Base-by-base conservation (phyloP, 1,140 invertebrate genomes). In the Anastrepha ludens region DNA sequence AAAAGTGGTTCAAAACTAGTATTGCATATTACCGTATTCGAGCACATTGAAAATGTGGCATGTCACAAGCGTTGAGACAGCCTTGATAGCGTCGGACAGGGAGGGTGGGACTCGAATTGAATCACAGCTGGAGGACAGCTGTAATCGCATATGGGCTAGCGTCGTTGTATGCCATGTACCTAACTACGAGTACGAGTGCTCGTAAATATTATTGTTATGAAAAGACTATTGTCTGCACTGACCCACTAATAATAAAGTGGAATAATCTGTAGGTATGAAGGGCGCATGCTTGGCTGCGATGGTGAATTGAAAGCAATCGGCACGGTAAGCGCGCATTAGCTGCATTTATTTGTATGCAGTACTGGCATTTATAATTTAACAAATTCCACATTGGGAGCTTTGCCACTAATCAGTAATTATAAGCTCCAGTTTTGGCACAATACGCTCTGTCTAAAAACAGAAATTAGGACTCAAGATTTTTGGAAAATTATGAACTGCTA, bases 221-320 rank as follows among this genome's bases (percentile, higher is more conserved):
- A 67, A 15, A 8, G 29, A 67, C n/a, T 20, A n/a, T 81, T 81
- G 74, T 55, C 74, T 81, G 74, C 44, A 55, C 74, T 81, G 74
- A 81, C 74, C 74, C 74, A 81, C 74, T 81, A 81, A 81, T 55
- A 81, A 81, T 81, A 55, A 81, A 81, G 55, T 81, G 47, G 47
- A 55, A 6, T 81, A 50, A 55, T 50, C 8, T 50, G 2, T 55
- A 55, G 20, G 13, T 55, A 55, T 20, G 6, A 20, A 29, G 15
- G 67, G 1, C 7, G 15, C 67, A 47, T 47, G 65, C 1, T 8
- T 64, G 62, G n/a, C 62, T 64, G 62, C n/a, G 62, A 20, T 29
- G 20, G 17, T 64, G n/a, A 17, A 6, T 20, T 64, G 20, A n/a
- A 64, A 64, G 62, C 65, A 8, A 11, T 65, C 9, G 29, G 17